Conservation (phyloP, 1,140 invertebrate species). For the Babylonia areolata region DNA sequence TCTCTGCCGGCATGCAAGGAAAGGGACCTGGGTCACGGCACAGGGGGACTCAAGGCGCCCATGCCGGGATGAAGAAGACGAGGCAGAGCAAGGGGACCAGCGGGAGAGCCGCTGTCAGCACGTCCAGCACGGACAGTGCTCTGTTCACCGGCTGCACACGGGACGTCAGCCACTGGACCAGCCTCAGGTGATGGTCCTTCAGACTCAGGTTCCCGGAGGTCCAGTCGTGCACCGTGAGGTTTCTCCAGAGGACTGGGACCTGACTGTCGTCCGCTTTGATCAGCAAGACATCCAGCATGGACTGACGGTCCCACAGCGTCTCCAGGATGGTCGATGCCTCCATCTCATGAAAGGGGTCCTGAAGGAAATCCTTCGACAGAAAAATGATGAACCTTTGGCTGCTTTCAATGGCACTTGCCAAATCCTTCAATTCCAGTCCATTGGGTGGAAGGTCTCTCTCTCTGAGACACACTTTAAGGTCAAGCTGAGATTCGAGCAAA, state of each 20-base stretch:
- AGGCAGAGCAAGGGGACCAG: not conserved
- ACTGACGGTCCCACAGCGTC: not conserved
- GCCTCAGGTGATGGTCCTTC: slow-evolving; percentile 1
- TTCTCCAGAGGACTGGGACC: not conserved
- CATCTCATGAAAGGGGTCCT: not conserved
- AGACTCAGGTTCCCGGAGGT: not conserved
- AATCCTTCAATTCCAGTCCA: not conserved
- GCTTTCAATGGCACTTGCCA: not conserved
- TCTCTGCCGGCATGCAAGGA: no score
- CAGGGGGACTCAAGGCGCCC: no score
- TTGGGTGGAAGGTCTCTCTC: slow-evolving; percentile 11
- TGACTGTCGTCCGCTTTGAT: not conserved
- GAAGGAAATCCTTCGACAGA: not conserved
- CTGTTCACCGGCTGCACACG: no score
- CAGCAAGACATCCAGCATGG: not conserved
- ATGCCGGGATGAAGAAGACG: not conserved
- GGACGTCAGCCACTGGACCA: not conserved
- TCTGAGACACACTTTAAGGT: not conserved
- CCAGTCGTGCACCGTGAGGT: slow-evolving; percentile 24
- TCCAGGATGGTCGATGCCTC: slow-evolving; percentile 13
- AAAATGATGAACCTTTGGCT: slow-evolving; percentile 20
- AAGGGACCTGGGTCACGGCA: no score
- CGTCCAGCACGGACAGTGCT: not conserved
- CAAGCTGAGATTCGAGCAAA: not conserved
- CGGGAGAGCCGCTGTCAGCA: not conserved